These are phyloP conservation scores for Cyanoliseus patagonus DNA, from an alignment of 2,113 vertebrate species.

Conservation along the genomic window DNA sequence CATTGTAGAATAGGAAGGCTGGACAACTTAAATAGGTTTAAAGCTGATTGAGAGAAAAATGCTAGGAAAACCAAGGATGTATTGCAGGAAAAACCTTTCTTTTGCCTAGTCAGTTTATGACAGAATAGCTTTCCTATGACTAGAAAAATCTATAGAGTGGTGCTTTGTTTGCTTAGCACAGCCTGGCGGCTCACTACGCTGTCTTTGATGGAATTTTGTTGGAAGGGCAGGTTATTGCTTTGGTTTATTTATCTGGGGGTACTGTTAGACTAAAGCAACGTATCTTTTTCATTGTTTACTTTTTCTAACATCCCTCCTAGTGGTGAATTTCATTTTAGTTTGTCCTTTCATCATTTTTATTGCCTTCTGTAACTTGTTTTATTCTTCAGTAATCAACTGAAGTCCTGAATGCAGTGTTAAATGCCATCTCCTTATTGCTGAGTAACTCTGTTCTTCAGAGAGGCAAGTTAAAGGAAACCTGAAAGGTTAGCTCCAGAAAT, in stretches of 20 bases:
- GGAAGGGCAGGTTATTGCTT: not conserved
- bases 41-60: not conserved
- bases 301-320: not conserved
- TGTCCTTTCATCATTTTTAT: not conserved
- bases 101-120: not conserved
- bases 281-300: not conserved
- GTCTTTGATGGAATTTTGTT: not conserved
- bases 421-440: not conserved
- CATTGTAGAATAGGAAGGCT: not conserved
- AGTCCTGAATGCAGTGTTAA: not conserved
- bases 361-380: not conserved
- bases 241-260: not conserved
- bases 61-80: not conserved
- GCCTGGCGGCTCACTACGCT: not conserved
- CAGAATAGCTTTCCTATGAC: not conserved
- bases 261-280: not conserved
- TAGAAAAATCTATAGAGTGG: not conserved
- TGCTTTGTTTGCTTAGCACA: not conserved
- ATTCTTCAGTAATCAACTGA: not conserved
- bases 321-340: not conserved
- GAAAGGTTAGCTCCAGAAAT: not conserved
- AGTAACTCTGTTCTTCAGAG: not conserved
- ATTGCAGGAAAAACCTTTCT: not conserved
- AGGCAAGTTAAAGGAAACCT: not conserved
- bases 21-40: not conserved